These are phyloP conservation scores for Rhingia rostrata DNA, from an alignment of 2,888 invertebrate genomes.

Conservation along the genomic window DNA sequence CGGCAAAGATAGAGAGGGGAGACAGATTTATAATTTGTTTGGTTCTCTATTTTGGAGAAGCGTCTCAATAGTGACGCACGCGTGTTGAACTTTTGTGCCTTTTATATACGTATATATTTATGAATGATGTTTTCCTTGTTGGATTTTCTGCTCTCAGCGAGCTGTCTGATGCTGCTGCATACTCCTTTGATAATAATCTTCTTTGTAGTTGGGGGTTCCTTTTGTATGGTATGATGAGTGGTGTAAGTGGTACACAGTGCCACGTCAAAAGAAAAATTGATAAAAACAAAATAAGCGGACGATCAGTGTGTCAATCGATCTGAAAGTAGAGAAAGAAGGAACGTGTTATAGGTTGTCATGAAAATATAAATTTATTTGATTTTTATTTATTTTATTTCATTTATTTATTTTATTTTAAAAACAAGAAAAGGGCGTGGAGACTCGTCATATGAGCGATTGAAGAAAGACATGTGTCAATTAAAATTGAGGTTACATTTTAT, in stretches of 20 bases:
- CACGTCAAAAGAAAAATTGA: conserved; percentile 51
- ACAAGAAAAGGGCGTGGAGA: too few relatives aligned
- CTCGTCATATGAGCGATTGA: too few relatives aligned
- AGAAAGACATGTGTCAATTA: too few relatives aligned
- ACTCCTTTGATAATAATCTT: conserved; percentile 36
- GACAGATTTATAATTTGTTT: conserved; percentile 48
- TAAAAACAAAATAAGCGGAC: conserved; percentile 29
- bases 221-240: conserved; percentile 57
- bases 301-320: conserved; percentile 54
- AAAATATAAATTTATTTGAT: not conserved
- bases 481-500: too few relatives aligned
- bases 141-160: conserved; percentile 31
- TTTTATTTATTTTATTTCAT: not conserved
- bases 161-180: conserved; percentile 53
- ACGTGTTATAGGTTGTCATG: conserved; percentile 23
- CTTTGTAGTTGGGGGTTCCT: conserved; percentile 29
- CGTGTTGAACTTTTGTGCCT: conserved; percentile 71
- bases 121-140: conserved; percentile 34
- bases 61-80: conserved; percentile 54
- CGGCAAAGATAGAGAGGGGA: conserved; percentile 40
- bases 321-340: conserved; percentile 51
- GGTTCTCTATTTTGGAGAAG: conserved; percentile 13
- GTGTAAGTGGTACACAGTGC: conserved; percentile 67
- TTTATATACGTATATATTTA: not conserved
- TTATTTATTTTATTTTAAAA: too few relatives aligned